These are phyloP conservation scores for Gyps fulvus DNA, from an alignment of 2,113 vertebrate genomes.

Conservation along the genomic window DNA sequence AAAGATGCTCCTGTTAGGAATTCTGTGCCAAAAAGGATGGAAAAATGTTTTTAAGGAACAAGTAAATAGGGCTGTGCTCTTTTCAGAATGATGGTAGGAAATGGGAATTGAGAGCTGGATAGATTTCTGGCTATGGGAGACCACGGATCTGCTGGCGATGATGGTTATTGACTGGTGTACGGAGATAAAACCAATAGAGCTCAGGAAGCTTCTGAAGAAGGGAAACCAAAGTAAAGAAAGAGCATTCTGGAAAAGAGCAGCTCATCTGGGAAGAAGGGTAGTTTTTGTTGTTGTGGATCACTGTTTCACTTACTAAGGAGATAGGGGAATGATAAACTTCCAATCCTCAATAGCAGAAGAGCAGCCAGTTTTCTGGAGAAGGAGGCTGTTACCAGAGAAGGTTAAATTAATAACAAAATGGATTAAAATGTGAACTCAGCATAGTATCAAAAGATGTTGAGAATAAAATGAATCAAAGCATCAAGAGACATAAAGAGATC, in stretches of 20 bases:
- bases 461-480: not conserved
- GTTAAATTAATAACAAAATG: not conserved
- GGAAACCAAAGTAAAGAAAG: not conserved
- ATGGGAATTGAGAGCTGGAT: not conserved
- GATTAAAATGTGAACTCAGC: not conserved
- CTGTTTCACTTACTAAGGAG: not conserved
- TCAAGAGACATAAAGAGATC: not conserved
- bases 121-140: not conserved
- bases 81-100: not conserved
- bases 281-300: not conserved
- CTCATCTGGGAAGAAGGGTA: not conserved
- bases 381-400: not conserved
- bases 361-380: not conserved
- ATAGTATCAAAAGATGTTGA: not conserved
- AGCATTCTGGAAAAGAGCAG: not conserved
- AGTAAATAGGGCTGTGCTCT: not conserved
- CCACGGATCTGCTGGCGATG: rapidly evolving
- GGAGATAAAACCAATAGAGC: not conserved
- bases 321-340: not conserved
- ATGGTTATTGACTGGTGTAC: not conserved
- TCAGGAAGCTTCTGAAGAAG: not conserved
- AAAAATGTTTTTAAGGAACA: not conserved
- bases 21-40: not conserved
- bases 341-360: not conserved
- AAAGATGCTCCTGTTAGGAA: not conserved